Conservation (phyloP, 2,797 vertebrate genomes). For the Loriculus beryllinus region DNA sequence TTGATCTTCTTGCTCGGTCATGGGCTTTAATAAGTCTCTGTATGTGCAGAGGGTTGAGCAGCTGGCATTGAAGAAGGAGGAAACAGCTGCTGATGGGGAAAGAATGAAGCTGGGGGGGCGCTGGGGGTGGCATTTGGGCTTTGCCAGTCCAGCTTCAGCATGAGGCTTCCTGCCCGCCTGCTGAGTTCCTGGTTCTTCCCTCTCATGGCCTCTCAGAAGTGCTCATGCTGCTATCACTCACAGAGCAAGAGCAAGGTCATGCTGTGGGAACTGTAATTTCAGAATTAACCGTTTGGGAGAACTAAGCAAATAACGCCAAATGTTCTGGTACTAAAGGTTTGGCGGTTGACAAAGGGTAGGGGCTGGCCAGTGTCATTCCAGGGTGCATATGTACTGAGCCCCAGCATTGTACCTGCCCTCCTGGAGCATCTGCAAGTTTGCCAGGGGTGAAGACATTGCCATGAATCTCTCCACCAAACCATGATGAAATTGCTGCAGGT, state of each 20-base stretch:
- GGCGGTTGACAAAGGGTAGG: background rate
- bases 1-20: background rate
- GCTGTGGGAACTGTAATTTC: background rate
- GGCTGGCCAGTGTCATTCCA: background rate
- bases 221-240: background rate
- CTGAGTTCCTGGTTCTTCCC: background rate
- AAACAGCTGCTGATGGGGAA: background rate
- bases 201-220: background rate
- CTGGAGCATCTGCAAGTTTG: background rate
- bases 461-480: background rate
- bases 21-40: background rate
- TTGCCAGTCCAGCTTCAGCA: background rate
- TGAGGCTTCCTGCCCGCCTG: background rate
- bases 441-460: background rate
- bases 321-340: background rate
- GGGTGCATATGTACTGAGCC: background rate
- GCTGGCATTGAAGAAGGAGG: background rate
- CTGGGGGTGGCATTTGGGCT: background rate
- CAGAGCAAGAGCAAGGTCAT: background rate
- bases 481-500: background rate
- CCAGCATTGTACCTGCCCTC: background rate
- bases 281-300: background rate
- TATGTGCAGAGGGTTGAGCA: fast-evolving
- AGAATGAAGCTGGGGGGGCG: background rate
- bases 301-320: background rate